Evolutionary conservation across 1,140 invertebrate genomes (phyloP), one percentile per base, ranked within the genome.

Genomic region (Trachymyrmex cornetzi): DNA sequence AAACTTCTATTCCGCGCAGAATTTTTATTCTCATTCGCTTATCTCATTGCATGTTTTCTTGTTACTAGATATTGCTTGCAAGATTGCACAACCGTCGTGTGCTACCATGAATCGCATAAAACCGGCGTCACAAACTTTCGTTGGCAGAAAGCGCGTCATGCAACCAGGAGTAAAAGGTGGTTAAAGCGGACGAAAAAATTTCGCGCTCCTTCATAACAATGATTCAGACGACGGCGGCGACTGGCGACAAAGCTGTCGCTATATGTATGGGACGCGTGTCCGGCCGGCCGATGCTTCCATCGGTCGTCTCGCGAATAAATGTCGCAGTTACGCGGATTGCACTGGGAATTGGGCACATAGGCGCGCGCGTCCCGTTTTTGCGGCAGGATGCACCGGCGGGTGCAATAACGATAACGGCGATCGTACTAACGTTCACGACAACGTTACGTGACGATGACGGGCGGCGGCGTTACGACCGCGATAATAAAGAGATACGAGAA

Each of bases 391-490:
- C 85, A 86, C 27, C 53, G n/a, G 30, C 77, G 66, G 64, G 67
- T 71, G 77, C 85, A 86, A 86, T 86, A 86, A 86, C 85, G 79
- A 86, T 86, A 86, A 86, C 77, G 48, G 22, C 66, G 85, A 86
- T 86, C 44, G 85, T 30, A 50, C 38, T 57, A 71, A 86, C 55
- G 64, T 27, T 11, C 85, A 53, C 66, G 64, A 71, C 80, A 61
- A 50, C 30, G 77, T 84, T 84, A 74, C 69, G 64, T 61, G 66
- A 86, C 63, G 66, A 81, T 86, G 85, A 86, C 77, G 24, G 69
- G 69, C 64, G 27, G 30, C 77, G 61, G 38, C 53, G 64, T 82
- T 71, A 86, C 48, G 57, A 50, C 30, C 27, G 27, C 66, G 85
- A 86, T 86, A 86, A 82, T 82, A 82, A 82, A 82, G 64, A 69